A percentile compares a stretch with the other conserved stretches of the same genome.
Conservation (phyloP, 2,113 vertebrate species). For the Dissostichus mawsoni region DNA sequence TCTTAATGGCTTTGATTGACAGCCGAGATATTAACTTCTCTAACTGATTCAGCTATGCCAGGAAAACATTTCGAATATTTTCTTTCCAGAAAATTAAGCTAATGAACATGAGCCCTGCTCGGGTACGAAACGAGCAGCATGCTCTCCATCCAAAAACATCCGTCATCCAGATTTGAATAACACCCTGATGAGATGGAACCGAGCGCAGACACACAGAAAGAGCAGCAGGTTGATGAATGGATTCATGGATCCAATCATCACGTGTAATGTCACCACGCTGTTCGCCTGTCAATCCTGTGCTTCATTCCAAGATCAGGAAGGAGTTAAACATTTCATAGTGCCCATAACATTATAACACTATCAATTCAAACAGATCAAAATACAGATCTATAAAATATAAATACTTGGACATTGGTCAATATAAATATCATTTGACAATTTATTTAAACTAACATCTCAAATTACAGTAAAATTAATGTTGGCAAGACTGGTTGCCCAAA, state of each 20-base stretch:
- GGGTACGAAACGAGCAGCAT: slow-evolving; percentile 25
- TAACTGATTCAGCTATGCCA: slow-evolving; percentile 23
- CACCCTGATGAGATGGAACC: slow-evolving; percentile 72
- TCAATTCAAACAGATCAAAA: no score
- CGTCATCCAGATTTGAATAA: slow-evolving; percentile 63
- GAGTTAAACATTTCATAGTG: no score
- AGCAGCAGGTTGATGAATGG: slow-evolving; percentile 68
- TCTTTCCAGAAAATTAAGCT: slow-evolving; percentile 52
- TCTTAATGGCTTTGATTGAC: not conserved
- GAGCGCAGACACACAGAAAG: slow-evolving; percentile 41
- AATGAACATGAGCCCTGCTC: slow-evolving; percentile 34
- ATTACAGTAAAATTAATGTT: no score
- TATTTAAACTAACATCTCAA: no score
- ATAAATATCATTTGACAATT: no score
- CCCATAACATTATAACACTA: no score
- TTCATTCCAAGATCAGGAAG: no score
- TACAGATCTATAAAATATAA: no score
- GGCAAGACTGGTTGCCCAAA: no score
- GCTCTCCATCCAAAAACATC: slow-evolving; percentile 37
- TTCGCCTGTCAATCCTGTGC: not conserved
- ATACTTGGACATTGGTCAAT: no score
- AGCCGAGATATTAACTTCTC: slow-evolving; percentile 34
- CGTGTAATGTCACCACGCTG: not conserved
- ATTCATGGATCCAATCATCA: not conserved
- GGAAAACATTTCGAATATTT: slow-evolving; percentile 11